Evolutionary conservation across 2,113 vertebrate genomes (phyloP).

Genomic region (Psephotus haematonotus): DNA sequence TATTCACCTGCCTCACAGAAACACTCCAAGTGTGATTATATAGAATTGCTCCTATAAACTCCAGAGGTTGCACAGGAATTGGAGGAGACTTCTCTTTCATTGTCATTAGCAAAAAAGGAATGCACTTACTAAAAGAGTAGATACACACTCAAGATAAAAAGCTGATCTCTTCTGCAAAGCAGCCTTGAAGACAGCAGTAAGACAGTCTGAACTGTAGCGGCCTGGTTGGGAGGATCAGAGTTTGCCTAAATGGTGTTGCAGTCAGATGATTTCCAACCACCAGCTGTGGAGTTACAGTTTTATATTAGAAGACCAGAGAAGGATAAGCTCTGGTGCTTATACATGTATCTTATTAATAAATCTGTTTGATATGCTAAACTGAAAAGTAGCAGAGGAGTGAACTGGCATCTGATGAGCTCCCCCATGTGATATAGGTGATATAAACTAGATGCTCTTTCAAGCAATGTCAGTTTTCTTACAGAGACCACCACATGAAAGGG

Average conservation of each 20-base stretch:
- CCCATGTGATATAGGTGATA: too few species aligned
- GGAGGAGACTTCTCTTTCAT: neutral
- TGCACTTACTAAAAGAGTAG: neutral
- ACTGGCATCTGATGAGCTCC: neutral
- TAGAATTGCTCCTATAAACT: neutral
- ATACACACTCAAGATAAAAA: neutral
- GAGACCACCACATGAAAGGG: neutral
- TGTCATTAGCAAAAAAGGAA: neutral
- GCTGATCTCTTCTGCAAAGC: neutral
- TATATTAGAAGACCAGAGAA: neutral
- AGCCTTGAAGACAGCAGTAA: neutral
- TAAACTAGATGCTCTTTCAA: neutral
- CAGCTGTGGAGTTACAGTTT: neutral
- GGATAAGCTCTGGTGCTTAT: neutral
- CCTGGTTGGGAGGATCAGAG: neutral
- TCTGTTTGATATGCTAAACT: neutral
- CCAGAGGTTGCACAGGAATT: neutral
- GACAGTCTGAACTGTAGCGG: neutral
- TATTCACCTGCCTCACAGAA: neutral
- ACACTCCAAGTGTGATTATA: rapidly evolving
- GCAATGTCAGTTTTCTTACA: neutral
- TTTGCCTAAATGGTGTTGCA: neutral
- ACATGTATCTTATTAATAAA: neutral
- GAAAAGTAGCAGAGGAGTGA: neutral
- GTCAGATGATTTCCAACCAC: neutral